Percentiles rank a stretch among this genome's conserved stretches.
Conservation (phyloP, 2,888 invertebrate species). For the Beris chalybata region DNA sequence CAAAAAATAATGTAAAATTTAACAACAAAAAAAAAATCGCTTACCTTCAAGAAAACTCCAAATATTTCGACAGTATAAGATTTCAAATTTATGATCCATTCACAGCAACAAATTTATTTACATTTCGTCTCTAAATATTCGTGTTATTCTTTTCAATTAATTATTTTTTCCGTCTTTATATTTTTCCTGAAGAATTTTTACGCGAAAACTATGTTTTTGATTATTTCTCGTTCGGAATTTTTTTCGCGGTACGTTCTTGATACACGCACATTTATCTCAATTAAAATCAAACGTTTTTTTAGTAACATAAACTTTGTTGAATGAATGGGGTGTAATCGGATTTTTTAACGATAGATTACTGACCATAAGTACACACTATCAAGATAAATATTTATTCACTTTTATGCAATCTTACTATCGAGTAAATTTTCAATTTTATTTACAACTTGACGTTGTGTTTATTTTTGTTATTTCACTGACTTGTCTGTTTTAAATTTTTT, state of each 20-base stretch:
- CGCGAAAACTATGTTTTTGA: no score
- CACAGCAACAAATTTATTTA: slow-evolving; percentile 25
- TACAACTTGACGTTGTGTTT: slow-evolving; percentile 28
- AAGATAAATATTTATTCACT: not conserved
- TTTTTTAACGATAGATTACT: no score
- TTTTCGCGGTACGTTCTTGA: no score
- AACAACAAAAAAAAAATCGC: not conserved
- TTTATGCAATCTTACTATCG: slow-evolving; percentile 1
- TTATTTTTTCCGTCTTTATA: no score
- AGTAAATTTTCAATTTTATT: slow-evolving; percentile 30
- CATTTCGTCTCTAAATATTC: slow-evolving; percentile 24
- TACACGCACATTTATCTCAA: no score
- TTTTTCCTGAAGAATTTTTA: no score
- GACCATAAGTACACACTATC: no score
- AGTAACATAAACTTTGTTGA: no score
- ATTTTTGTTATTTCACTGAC: slow-evolving; percentile 36
- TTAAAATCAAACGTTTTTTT: no score
- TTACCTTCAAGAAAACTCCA: slow-evolving; percentile 28
- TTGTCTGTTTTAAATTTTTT: slow-evolving; percentile 36
- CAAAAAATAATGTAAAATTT: not conserved
- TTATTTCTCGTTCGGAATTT: no score
- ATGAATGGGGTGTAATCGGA: no score
- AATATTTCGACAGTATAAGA: slow-evolving; percentile 27
- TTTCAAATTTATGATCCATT: slow-evolving; percentile 28
- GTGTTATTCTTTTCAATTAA: slow-evolving; percentile 5